phyloP scores from a whole-genome alignment of 2,888 invertebrate genomes.

The Rugalucina vietnamica region DNA sequence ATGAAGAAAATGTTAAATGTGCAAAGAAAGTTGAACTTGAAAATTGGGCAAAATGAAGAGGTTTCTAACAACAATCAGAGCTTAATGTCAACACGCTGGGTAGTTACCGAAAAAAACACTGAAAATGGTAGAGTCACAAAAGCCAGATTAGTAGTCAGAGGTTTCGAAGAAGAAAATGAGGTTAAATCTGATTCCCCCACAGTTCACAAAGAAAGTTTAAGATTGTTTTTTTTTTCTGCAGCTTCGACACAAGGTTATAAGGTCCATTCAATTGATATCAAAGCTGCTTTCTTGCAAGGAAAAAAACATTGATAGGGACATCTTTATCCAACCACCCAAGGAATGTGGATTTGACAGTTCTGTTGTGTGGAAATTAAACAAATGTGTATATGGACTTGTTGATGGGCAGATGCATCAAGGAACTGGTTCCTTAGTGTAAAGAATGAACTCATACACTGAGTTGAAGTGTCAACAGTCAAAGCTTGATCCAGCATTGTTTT shows the following conservation, averaged over 20 bases:
- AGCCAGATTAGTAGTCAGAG: conserved; percentile 4
- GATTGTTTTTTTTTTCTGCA: conserved; percentile 30
- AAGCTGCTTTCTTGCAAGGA: conserved; percentile 52
- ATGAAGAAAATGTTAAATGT: no score
- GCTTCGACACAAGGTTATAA: conserved; percentile 34
- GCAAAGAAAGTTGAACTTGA: no score
- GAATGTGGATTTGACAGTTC: no score
- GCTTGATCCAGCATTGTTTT: conserved; percentile 61
- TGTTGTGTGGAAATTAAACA: conserved; percentile 39
- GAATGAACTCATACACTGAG: conserved; percentile 25
- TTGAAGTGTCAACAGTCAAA: conserved; percentile 41
- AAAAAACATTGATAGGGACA: conserved; percentile 9
- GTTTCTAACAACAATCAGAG: conserved; percentile 35
- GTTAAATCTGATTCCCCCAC: conserved; percentile 48
- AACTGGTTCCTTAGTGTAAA: conserved; percentile 53
- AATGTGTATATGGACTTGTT: conserved; percentile 48
- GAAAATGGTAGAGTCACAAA: no score
- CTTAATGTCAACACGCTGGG: conserved; percentile 46
- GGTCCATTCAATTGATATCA: conserved; percentile 38
- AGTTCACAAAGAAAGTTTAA: conserved; percentile 32
- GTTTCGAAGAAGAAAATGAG: conserved; percentile 46
- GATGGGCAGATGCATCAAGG: conserved; percentile 51
- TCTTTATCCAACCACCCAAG: conserved; percentile 17
- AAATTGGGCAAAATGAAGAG: conserved; percentile 39
- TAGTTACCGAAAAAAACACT: conserved; percentile 34